These are phyloP conservation scores for Dasypolia templi DNA, from an alignment of 2,888 invertebrate genomes.

Conservation along the genomic window DNA sequence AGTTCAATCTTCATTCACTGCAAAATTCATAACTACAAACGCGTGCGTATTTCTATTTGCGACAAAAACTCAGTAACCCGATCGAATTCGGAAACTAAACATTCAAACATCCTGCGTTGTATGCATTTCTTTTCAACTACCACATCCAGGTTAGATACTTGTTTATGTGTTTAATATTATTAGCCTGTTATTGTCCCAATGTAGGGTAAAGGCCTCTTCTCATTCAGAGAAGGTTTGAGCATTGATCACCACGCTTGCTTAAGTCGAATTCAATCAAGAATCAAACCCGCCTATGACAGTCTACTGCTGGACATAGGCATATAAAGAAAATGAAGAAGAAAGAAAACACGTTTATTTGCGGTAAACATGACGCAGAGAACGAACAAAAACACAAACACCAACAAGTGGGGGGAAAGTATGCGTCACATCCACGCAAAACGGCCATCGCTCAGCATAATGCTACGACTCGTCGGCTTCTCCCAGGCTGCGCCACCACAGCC, in stretches of 20 bases:
- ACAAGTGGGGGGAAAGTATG: too few species aligned
- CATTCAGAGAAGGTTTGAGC: background rate
- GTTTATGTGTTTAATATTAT: background rate
- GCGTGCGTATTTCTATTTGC: slow-evolving; percentile 33
- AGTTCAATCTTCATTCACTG: slow-evolving; percentile 1
- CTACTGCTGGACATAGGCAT: background rate
- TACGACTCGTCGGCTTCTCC: too few species aligned
- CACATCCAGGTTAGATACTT: slow-evolving; percentile 15
- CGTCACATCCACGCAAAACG: too few species aligned
- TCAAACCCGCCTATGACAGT: background rate
- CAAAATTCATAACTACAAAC: slow-evolving; percentile 2
- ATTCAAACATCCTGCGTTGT: slow-evolving; percentile 44
- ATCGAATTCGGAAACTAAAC: slow-evolving; percentile 45
- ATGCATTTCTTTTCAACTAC: slow-evolving; percentile 26
- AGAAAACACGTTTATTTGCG: too few species aligned
- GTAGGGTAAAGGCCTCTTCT: background rate
- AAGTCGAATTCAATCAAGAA: background rate
- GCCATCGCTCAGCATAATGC: too few species aligned
- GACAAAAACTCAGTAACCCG: slow-evolving; percentile 24
- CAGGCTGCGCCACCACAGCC: background rate
- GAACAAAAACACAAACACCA: too few species aligned
- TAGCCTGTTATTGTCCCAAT: background rate
- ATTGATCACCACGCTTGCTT: background rate
- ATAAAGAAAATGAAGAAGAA: too few species aligned
- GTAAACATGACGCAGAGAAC: too few species aligned